Evolutionary conservation across 2,888 invertebrate species (phyloP), one percentile per base, ranked within the genome.

Genomic region (Malacosoma neustria): DNA sequence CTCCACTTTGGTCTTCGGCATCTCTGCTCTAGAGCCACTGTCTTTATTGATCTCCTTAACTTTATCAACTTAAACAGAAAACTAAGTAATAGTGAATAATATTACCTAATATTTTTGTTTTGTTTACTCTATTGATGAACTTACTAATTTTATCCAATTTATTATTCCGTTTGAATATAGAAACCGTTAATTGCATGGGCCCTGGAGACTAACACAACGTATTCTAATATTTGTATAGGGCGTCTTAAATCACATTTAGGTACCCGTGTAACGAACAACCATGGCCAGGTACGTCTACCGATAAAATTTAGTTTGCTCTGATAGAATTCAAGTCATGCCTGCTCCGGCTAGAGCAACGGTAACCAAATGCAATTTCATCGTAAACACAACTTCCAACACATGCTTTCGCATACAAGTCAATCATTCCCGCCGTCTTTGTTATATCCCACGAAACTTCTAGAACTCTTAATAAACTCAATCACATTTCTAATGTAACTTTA

Each of bases 231-330:
- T 85, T 82, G 81, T 73, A 64, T 79, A 74, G 64, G 61, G 48
- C 61, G 68, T 75, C 82, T 74, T 77, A 81, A 84, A 84, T 82
- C 73, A 73, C 72, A 84, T 85, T 82, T 74, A 56, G 61, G 61
- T 61, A 62, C 61, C 57, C 52, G 59, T 57, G 72, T 74, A 72
- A 79, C 80, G 70, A 76, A 66, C 63, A 68, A 63, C 47, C n/a
- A n/a, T n/a, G n/a, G n/a, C n/a, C 77, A 80, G 79, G 81, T 79
- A 71, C 73, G 66, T 74, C 71, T 61, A 60, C 57, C 60, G 67
- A 74, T 77, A 69, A 73, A 75, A 76, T 79, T 73, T 72, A 74
- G 75, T 81, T 79, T 71, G 57, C 46, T 49, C 56, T 63, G 63
- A 72, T 76, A 57, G 61, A 51, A 84, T 82, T 84, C 84, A 62